A percentile compares a stretch with the other conserved stretches of the same genome.
phyloP scores from a whole-genome alignment of 2,113 vertebrate genomes.

The Tauraco erythrolophus region DNA sequence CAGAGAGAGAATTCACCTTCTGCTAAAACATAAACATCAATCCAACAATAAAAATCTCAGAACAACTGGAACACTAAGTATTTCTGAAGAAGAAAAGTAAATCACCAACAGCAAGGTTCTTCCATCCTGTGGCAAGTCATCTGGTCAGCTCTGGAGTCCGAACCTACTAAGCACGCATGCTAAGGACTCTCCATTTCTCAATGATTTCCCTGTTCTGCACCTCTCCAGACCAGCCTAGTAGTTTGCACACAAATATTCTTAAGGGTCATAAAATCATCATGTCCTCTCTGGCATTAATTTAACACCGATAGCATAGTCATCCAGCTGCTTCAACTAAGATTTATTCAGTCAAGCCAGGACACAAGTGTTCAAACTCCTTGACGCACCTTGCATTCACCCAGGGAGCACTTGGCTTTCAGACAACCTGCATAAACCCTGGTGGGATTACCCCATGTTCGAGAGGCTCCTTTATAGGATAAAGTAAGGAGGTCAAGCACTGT shows the following conservation, averaged over 20 bases:
- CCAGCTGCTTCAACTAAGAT: not conserved
- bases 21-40: not conserved
- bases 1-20: not conserved
- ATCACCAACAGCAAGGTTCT: not conserved
- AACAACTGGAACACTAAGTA: not conserved
- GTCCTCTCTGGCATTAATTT: not conserved
- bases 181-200: not conserved
- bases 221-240: not conserved
- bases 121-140: not conserved
- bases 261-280: not conserved
- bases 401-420: not conserved
- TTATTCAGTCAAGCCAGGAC: not conserved
- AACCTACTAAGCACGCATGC: rapidly evolving
- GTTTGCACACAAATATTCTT: not conserved
- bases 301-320: not conserved
- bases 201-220: not conserved
- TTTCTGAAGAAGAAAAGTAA: not conserved
- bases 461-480: not conserved
- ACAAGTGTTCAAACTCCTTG: not conserved
- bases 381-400: not conserved
- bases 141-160: not conserved
- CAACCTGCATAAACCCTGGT: not conserved
- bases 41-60: not conserved
- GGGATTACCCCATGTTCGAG: not conserved
- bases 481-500: not conserved